These are phyloP conservation scores for Pseudochirops corinnae DNA, from an alignment of 2,797 vertebrate genomes.

Conservation along the genomic window DNA sequence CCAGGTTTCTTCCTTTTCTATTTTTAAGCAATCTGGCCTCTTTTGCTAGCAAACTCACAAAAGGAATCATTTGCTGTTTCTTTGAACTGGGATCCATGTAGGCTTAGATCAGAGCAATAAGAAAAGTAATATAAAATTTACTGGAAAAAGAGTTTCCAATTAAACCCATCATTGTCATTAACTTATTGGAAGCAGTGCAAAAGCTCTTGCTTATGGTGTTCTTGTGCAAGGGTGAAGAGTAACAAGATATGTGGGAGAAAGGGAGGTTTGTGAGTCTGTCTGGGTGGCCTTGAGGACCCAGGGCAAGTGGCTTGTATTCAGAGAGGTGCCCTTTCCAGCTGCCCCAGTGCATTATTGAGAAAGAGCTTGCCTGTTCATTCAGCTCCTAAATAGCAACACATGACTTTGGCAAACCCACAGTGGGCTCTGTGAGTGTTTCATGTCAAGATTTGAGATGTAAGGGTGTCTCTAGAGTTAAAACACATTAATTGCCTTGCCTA, in stretches of 20 bases:
- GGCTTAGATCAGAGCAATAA: slow-evolving; percentile 52
- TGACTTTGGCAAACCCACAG: slow-evolving; percentile 23
- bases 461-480: slow-evolving; percentile 33
- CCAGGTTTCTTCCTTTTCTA: slow-evolving; percentile 40
- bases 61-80: slow-evolving; percentile 53
- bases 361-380: slow-evolving; percentile 28
- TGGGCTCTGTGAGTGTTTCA: slow-evolving; percentile 48
- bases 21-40: slow-evolving; percentile 61
- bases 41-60: neutral
- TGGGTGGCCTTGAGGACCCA: neutral
- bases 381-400: slow-evolving; percentile 39
- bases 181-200: slow-evolving; percentile 32
- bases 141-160: slow-evolving; percentile 20
- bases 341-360: slow-evolving; percentile 9
- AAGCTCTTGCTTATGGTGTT: slow-evolving; percentile 18
- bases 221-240: neutral
- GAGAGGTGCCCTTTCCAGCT: neutral
- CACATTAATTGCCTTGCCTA: slow-evolving; percentile 14
- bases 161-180: slow-evolving; percentile 48
- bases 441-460: slow-evolving; percentile 53
- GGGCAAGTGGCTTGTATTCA: neutral
- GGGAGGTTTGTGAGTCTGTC: neutral
- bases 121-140: slow-evolving; percentile 28
- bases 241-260: slow-evolving; percentile 25
- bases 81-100: slow-evolving; percentile 56